phyloP scores from a whole-genome alignment of 2,888 invertebrate genomes.

The Melipona bicolor region DNA sequence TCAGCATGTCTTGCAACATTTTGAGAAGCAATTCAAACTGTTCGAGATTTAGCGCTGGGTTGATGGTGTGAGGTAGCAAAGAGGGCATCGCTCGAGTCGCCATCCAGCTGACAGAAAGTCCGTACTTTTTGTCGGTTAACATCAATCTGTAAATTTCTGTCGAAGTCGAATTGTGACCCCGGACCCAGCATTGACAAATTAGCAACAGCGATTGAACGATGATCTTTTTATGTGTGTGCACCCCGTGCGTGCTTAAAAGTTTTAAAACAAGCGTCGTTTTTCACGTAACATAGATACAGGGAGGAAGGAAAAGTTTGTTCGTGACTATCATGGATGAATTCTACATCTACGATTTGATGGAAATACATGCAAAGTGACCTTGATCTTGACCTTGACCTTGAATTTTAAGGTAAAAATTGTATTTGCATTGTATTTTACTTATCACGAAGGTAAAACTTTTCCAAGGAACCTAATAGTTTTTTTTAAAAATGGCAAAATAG shows the following conservation, averaged over 20 bases:
- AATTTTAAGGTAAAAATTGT: no score
- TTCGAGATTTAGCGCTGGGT: conserved; percentile 92
- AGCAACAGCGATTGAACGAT: neutral
- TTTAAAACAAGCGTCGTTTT: neutral
- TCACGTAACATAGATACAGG: neutral
- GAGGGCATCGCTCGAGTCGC: conserved; percentile 97
- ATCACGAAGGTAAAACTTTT: no score
- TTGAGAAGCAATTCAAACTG: conserved; percentile 92
- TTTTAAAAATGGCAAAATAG: no score
- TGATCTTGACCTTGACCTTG: no score
- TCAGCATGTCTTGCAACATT: conserved; percentile 96
- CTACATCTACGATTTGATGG: no score
- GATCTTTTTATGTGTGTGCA: neutral
- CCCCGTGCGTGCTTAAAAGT: neutral
- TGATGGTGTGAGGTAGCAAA: conserved; percentile 95
- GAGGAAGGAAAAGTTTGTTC: no score
- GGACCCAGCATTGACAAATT: neutral
- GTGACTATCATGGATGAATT: no score
- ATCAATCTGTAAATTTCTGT: conserved; percentile 96
- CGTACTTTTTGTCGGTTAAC: conserved; percentile 95
- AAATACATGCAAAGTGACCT: no score
- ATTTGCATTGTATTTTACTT: no score
- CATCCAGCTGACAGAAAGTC: conserved; percentile 95
- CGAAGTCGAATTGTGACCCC: conserved; percentile 58
- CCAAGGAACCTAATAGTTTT: no score